Base-by-base conservation (phyloP, 2,888 invertebrate species). In the Eretmocerus hayati region DNA sequence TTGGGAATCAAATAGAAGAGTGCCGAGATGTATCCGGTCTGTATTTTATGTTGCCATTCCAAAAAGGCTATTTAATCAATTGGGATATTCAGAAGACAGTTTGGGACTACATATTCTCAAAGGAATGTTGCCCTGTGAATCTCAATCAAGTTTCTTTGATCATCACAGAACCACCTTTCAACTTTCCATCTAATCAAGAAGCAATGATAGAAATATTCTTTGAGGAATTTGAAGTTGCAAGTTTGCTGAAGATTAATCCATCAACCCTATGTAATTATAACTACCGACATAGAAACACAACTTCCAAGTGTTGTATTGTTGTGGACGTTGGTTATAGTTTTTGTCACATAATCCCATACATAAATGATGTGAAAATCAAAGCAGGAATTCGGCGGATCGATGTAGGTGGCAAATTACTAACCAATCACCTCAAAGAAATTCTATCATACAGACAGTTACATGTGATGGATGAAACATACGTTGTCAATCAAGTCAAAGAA, bases 401-500 rank as follows among this genome's bases (percentile, higher is more conserved):
- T 74, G 81, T 99, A 30, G 99, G 99, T 2, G 99, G 99, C 0
- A 99, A 99, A 74, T 81, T 92, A 9, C 71, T 99, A 52, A 99
- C 97, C 0, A 99, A 99, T 75, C 93, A 97, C 72, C 75, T 99
- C 38, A 99, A 99, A 71, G 99, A 99, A 72, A 82, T 96, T 15
- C 84, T 97, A 58, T 97, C 97, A 0, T 99, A 99, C 71, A 79
- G 89, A 35, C 96, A 97, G 66, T 73, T 97, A 37, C 92, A 99
- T 75, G 95, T 99, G 0, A 93, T 96, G 92, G 96, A 97, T 67
- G 99, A 99, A 72, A 94, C 95, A 0, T 94, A 90, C 73, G 94
- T 99, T 0, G 92, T 99, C 39, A 99, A 99, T 73, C 96, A 99
- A 74, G 89, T 87, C 1, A 99, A 99, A 71, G 99, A 99, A 73